A percentile compares a stretch with the other conserved stretches of the same genome.
phyloP scores from a whole-genome alignment of 2,888 invertebrate species.

The Homarus gammarus region DNA sequence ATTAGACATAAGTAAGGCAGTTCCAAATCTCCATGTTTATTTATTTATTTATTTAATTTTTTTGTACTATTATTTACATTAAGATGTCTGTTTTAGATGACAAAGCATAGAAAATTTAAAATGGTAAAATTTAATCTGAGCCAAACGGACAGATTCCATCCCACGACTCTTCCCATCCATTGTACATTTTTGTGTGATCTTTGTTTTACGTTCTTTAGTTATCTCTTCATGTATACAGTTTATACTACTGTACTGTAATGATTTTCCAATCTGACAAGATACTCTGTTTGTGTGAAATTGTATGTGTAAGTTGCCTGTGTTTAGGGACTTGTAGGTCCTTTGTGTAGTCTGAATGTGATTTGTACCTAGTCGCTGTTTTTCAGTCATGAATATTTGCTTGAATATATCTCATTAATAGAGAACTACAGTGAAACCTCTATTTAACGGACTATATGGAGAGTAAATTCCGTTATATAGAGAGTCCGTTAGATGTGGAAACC shows the following conservation, averaged over 20 bases:
- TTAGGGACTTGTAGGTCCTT: not conserved
- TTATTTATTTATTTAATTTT: too few relatives aligned
- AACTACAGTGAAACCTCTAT: not conserved
- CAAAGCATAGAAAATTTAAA: not conserved
- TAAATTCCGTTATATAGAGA: too few relatives aligned
- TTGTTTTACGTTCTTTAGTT: not conserved
- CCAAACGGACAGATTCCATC: slow-evolving; percentile 6
- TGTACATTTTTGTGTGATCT: not conserved
- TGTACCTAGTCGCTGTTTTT: not conserved
- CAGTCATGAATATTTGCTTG: slow-evolving; percentile 1
- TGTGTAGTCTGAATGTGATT: not conserved
- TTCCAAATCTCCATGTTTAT: too few relatives aligned
- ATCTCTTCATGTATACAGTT: not conserved
- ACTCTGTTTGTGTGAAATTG: not conserved
- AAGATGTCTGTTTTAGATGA: too few relatives aligned
- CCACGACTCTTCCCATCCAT: slow-evolving; percentile 1
- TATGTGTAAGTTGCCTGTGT: not conserved
- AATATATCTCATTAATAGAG: not conserved
- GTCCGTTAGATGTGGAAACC: too few relatives aligned
- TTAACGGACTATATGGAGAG: too few relatives aligned
- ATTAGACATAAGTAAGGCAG: too few relatives aligned
- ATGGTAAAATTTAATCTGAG: not conserved
- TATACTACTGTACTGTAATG: too few relatives aligned
- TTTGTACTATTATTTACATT: too few relatives aligned
- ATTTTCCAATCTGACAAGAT: not conserved